Conservation (phyloP, 2,888 invertebrate genomes). For the Hirtodrosophila trivittata region DNA sequence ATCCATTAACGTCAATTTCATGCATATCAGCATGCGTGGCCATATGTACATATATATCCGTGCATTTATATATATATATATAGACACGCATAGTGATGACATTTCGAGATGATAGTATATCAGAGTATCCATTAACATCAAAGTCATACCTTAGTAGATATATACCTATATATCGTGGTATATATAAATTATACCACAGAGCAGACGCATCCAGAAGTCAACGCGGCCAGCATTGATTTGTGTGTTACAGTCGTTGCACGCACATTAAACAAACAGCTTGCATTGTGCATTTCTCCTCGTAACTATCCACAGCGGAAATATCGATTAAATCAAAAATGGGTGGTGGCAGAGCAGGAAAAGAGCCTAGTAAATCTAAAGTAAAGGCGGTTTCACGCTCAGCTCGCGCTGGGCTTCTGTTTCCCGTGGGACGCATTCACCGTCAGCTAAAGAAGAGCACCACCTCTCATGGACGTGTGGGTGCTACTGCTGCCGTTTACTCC, state of each 20-base stretch:
- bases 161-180: no score
- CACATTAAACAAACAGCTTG: conserved; percentile 49
- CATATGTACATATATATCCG: no score
- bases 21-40: no score
- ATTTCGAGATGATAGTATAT: no score
- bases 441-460: conserved; percentile 99
- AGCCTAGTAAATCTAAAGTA: conserved; percentile 99
- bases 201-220: conserved; percentile 57
- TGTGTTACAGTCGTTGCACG: conserved; percentile 66
- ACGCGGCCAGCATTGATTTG: conserved; percentile 31
- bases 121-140: no score
- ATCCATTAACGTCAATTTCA: no score
- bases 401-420: conserved; percentile 99
- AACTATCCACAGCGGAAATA: conserved; percentile 53
- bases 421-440: conserved; percentile 99
- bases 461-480: conserved; percentile 99
- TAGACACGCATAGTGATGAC: no score
- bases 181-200: conserved; percentile 77
- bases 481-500: conserved; percentile 99
- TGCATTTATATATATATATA: no score
- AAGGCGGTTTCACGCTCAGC: conserved; percentile 99
- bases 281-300: conserved; percentile 47
- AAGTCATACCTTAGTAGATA: no score
- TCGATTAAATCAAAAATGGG: conserved; percentile 87
- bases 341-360: conserved; percentile 99